Evolutionary conservation across 2,113 vertebrate species (phyloP).

Genomic region (Okapia johnstoni): DNA sequence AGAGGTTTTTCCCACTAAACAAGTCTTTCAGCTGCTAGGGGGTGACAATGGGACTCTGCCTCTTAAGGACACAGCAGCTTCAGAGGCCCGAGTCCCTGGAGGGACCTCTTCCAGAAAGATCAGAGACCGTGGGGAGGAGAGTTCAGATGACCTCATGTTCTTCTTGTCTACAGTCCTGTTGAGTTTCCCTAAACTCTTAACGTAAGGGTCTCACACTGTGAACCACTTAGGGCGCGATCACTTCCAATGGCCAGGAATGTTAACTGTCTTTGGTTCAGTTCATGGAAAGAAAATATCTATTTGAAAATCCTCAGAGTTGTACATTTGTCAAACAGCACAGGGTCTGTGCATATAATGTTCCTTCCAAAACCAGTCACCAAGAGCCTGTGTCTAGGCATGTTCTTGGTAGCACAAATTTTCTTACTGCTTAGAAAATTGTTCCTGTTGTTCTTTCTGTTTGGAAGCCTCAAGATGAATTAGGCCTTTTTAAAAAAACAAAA

Average conservation of each 20-base stretch:
- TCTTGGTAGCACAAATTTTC: neutral
- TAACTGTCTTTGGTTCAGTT: conserved; percentile 21
- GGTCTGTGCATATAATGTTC: neutral
- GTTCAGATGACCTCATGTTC: neutral
- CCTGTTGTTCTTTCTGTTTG: neutral
- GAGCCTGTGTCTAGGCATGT: neutral
- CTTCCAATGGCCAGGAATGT: neutral
- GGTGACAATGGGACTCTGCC: neutral
- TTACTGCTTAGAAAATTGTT: neutral
- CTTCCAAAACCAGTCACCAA: neutral
- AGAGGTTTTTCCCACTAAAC: neutral
- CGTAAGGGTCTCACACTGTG: conserved; percentile 34
- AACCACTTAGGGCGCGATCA: rapidly evolving
- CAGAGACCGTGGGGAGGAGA: rapidly evolving
- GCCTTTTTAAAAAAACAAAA: neutral
- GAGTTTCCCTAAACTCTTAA: neutral
- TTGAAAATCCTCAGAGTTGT: neutral
- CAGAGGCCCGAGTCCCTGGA: conserved; percentile 46
- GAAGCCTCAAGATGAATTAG: neutral
- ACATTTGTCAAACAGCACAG: neutral
- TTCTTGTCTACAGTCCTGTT: neutral
- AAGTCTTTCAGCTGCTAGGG: neutral
- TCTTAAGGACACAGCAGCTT: neutral
- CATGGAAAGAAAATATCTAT: neutral
- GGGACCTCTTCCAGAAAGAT: neutral